Evolutionary conservation across 2,113 vertebrate species (phyloP).

Genomic region (Myotis lucifugus): DNA sequence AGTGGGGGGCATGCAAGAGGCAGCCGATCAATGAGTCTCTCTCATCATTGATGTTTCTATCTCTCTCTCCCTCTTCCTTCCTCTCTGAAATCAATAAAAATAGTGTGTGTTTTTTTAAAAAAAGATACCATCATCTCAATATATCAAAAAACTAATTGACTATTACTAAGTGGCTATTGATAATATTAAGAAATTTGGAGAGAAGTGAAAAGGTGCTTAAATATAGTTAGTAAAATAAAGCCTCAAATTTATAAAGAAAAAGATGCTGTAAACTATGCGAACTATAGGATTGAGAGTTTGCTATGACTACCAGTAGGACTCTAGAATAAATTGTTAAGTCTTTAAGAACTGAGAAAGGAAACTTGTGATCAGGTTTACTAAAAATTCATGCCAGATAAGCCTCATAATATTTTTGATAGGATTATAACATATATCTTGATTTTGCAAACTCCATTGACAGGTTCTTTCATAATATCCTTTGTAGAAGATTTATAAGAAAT

Average conservation of each 20-base stretch:
- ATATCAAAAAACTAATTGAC: too few species aligned
- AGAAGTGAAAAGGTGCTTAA: neutral
- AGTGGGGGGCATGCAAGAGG: too few species aligned
- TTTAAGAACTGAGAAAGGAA: neutral
- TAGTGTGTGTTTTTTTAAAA: too few species aligned
- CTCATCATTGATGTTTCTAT: too few species aligned
- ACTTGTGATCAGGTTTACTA: neutral
- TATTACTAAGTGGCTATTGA: neutral
- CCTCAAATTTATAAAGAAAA: neutral
- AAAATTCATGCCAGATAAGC: neutral
- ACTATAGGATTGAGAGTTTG: neutral
- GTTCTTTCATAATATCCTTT: neutral
- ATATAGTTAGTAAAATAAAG: neutral
- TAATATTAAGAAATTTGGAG: conserved; percentile 1
- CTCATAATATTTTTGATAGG: neutral
- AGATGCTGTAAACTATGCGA: neutral
- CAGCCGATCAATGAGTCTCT: too few species aligned
- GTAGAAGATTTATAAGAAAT: conserved; percentile 38
- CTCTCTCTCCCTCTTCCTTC: too few species aligned
- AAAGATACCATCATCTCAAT: too few species aligned
- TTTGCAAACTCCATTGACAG: neutral
- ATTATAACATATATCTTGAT: neutral
- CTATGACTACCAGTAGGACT: neutral
- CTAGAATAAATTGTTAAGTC: neutral
- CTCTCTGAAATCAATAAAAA: too few species aligned